Evolutionary conservation across 2,113 vertebrate genomes (phyloP).

Genomic region (Sylvilagus bachmani): DNA sequence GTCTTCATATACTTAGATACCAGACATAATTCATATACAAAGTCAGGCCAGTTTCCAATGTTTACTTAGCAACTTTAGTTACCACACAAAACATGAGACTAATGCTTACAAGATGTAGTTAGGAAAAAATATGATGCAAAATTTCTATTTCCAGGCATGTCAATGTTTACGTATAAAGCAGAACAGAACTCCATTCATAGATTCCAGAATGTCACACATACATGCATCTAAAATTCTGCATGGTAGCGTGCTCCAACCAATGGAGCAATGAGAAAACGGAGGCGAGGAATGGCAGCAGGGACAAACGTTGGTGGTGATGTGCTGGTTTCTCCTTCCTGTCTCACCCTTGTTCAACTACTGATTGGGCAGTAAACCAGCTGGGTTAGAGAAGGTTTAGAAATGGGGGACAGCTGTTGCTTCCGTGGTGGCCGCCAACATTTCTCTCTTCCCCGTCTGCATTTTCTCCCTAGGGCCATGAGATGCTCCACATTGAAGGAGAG

Average conservation of each 20-base stretch:
- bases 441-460: not conserved
- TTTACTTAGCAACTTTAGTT: not conserved
- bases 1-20: not conserved
- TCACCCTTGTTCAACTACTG: not conserved
- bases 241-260: not conserved
- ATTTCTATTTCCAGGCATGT: not conserved
- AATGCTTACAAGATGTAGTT: not conserved
- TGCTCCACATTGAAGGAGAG: not conserved
- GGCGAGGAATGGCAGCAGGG: not conserved
- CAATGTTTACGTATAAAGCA: not conserved
- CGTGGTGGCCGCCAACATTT: not conserved
- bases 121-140: not conserved
- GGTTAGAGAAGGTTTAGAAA: not conserved
- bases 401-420: not conserved
- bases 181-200: not conserved
- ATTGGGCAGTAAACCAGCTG: not conserved
- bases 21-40: not conserved
- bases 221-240: not conserved
- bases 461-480: not conserved
- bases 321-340: not conserved
- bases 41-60: not conserved
- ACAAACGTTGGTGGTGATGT: not conserved
- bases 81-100: not conserved
- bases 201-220: not conserved
- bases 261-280: not conserved